Conservation (phyloP, 2,888 invertebrate species). For the Calliphora vomitoria region DNA sequence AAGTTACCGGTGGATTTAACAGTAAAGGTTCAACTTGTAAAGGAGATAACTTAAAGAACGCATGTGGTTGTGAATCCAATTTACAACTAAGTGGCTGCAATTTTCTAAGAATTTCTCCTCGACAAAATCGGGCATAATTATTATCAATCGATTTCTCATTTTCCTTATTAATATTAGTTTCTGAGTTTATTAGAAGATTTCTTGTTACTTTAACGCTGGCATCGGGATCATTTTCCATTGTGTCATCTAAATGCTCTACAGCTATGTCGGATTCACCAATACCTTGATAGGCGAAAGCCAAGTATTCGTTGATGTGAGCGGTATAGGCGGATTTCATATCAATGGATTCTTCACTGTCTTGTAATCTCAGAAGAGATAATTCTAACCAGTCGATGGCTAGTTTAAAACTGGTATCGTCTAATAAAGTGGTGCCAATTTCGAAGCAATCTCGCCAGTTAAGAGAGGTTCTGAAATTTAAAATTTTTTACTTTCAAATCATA, state of each 20-base stretch:
- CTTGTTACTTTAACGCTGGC: slow-evolving; percentile 64
- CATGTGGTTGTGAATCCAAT: slow-evolving; percentile 83
- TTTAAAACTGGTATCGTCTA: slow-evolving; percentile 69
- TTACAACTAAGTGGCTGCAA: slow-evolving; percentile 70
- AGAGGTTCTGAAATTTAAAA: slow-evolving; percentile 34
- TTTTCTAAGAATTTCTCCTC: slow-evolving; percentile 73
- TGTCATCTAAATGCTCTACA: slow-evolving; percentile 59
- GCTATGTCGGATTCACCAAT: slow-evolving; percentile 75
- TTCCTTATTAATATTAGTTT: background rate
- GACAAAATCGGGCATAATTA: slow-evolving; percentile 77
- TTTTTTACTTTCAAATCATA: background rate
- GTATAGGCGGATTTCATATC: slow-evolving; percentile 25
- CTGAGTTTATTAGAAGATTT: slow-evolving; percentile 2
- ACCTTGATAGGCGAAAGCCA: slow-evolving; percentile 75
- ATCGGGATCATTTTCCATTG: slow-evolving; percentile 65
- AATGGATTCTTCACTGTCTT: background rate
- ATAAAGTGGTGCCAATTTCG: slow-evolving; percentile 78
- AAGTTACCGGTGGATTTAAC: slow-evolving; percentile 90
- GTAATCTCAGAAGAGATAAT: slow-evolving; percentile 53
- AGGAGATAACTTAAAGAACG: slow-evolving; percentile 90
- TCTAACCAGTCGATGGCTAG: slow-evolving; percentile 76
- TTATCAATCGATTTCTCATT: background rate
- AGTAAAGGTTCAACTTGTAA: slow-evolving; percentile 92
- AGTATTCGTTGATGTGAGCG: slow-evolving; percentile 77
- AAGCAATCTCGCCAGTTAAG: slow-evolving; percentile 77